Percentiles rank a stretch among this genome's conserved stretches.
phyloP scores from a whole-genome alignment of 2,797 vertebrate species.

The Gambelia wislizenii region DNA sequence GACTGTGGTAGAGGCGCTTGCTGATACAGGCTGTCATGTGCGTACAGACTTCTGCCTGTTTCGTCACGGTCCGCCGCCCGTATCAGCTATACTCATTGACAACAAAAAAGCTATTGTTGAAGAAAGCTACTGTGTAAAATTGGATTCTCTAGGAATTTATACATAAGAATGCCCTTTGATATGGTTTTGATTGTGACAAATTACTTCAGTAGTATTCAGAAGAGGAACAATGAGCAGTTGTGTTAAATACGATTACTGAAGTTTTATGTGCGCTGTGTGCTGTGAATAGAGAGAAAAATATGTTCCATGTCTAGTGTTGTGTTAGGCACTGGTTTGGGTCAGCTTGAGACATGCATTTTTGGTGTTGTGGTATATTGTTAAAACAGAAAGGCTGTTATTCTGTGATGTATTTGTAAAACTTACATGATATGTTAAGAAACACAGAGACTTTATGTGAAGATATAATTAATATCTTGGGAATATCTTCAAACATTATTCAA shows the following conservation, averaged over 20 bases:
- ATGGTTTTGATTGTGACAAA: slow-evolving; percentile 41
- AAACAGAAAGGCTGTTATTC: not conserved
- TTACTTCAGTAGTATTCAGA: slow-evolving; percentile 32
- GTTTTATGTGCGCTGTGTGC: slow-evolving; percentile 25
- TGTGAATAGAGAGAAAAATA: slow-evolving; percentile 52
- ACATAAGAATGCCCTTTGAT: slow-evolving; percentile 45
- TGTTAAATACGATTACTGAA: slow-evolving; percentile 21
- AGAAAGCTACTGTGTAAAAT: not conserved
- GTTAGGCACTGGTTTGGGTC: slow-evolving; percentile 1
- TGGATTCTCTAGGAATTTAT: slow-evolving; percentile 32
- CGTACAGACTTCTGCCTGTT: no score
- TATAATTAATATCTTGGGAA: not conserved
- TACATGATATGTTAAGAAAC: not conserved
- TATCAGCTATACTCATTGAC: not conserved
- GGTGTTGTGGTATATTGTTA: not conserved
- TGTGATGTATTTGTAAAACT: not conserved
- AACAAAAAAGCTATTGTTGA: not conserved
- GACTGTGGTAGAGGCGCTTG: no score
- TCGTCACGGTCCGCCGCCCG: not conserved
- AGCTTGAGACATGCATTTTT: slow-evolving; percentile 4
- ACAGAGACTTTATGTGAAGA: not conserved
- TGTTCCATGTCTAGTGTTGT: slow-evolving; percentile 5
- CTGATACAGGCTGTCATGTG: no score
- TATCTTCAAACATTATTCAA: not conserved
- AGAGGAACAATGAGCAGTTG: slow-evolving; percentile 46